A percentile compares a stretch with the other conserved stretches of the same genome.
Conservation (phyloP, 2,888 invertebrate genomes). For the Hirtodrosophila histrioides region DNA sequence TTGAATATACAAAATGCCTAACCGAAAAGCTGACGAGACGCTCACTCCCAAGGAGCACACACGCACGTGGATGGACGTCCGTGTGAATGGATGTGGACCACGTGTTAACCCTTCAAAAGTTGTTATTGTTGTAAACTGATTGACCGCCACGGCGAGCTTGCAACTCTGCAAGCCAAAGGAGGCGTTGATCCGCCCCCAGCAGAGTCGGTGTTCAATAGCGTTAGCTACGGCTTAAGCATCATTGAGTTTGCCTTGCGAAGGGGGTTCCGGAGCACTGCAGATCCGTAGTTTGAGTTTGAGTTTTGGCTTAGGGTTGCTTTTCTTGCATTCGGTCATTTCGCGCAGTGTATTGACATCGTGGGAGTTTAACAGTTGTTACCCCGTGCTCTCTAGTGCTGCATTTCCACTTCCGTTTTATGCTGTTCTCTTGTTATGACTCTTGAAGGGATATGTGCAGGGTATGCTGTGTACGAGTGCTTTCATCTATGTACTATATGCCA, state of each 20-base stretch:
- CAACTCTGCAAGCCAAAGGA: slow-evolving; percentile 12
- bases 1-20: slow-evolving; percentile 72
- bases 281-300: not conserved
- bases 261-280: slow-evolving; percentile 13
- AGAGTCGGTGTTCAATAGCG: slow-evolving; percentile 39
- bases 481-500: too few species aligned
- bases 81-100: slow-evolving; percentile 46
- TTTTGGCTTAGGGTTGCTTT: slow-evolving; percentile 28
- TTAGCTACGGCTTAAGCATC: slow-evolving; percentile 55
- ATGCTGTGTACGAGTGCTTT: not conserved
- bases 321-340: slow-evolving; percentile 24
- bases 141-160: slow-evolving; percentile 50
- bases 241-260: slow-evolving; percentile 34
- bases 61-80: slow-evolving; percentile 1
- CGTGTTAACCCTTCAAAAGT: slow-evolving; percentile 72
- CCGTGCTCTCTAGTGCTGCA: slow-evolving; percentile 27
- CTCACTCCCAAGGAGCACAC: slow-evolving; percentile 5
- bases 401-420: slow-evolving; percentile 43
- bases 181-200: slow-evolving; percentile 19
- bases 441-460: not conserved
- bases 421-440: slow-evolving; percentile 8
- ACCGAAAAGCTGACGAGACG: slow-evolving; percentile 36
- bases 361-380: slow-evolving; percentile 75
- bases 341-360: slow-evolving; percentile 73
- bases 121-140: slow-evolving; percentile 72